phyloP scores from a whole-genome alignment of 2,113 vertebrate species.

The Stegostoma tigrinum region DNA sequence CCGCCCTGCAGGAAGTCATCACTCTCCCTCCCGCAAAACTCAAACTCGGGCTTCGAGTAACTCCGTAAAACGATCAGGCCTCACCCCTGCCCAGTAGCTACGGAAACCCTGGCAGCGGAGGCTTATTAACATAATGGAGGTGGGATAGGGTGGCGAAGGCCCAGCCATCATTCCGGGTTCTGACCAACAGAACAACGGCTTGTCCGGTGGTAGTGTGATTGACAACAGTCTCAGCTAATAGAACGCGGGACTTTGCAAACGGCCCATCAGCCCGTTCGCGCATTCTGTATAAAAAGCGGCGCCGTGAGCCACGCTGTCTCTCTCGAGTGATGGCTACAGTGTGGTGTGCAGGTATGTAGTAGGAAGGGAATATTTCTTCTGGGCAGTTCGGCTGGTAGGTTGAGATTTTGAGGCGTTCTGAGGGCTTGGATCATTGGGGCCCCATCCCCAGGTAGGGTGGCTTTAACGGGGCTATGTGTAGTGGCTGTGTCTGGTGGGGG shows the following conservation, averaged over 20 bases:
- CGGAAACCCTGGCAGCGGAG: background rate
- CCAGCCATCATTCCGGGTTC: too few species aligned
- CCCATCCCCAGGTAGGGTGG: too few species aligned
- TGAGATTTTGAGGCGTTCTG: background rate
- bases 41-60: background rate
- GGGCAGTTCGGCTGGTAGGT: too few species aligned
- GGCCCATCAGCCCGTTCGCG: background rate
- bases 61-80: background rate
- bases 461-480: too few species aligned
- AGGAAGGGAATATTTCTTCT: too few species aligned
- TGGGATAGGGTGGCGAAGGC: fast-evolving
- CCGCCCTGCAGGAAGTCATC: too few species aligned
- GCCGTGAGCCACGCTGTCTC: background rate
- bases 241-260: too few species aligned
- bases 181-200: background rate
- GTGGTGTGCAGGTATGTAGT: too few species aligned
- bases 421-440: background rate
- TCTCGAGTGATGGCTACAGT: background rate
- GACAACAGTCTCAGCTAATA: background rate
- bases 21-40: too few species aligned
- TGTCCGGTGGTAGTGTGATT: background rate
- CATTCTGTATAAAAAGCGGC: background rate
- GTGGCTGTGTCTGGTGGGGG: too few species aligned
- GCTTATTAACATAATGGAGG: too few species aligned
- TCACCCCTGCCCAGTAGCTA: background rate